Percentiles rank a stretch among this genome's conserved stretches.
phyloP scores from a whole-genome alignment of 1,140 invertebrate species.

The Physella acuta region DNA sequence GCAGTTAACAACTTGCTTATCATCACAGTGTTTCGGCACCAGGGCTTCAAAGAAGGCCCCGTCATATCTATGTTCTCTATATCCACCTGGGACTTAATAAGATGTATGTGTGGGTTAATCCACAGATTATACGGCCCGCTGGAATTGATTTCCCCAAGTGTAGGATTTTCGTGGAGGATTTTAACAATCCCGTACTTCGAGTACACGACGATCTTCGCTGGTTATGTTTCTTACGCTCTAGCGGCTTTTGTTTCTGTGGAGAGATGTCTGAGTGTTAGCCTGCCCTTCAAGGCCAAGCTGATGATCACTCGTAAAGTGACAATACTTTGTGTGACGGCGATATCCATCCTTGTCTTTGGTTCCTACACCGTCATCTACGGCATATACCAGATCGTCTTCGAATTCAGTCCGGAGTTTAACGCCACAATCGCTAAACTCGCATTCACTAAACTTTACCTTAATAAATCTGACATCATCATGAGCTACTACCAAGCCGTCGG shows the following conservation, averaged over 20 bases:
- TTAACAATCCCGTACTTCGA: neutral
- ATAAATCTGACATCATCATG: too few species aligned
- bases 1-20: neutral
- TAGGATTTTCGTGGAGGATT: neutral
- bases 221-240: neutral
- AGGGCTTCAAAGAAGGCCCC: neutral
- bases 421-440: neutral
- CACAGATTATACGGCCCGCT: neutral
- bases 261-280: neutral
- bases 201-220: neutral
- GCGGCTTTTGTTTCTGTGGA: neutral
- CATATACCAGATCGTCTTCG: slow-evolving; percentile 17
- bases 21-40: neutral
- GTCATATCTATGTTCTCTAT: neutral
- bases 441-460: slow-evolving; percentile 12
- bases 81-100: neutral
- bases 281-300: slow-evolving; percentile 11
- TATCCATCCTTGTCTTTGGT: slow-evolving; percentile 18
- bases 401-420: slow-evolving; percentile 6
- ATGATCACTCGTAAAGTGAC: slow-evolving; percentile 16
- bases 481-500: too few species aligned
- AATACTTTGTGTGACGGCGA: neutral
- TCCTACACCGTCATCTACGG: slow-evolving; percentile 17
- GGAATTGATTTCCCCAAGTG: neutral
- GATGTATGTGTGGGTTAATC: neutral